Evolutionary conservation across 1,140 invertebrate genomes (phyloP), one percentile per base, ranked within the genome.

Genomic region (Megathymus violae): DNA sequence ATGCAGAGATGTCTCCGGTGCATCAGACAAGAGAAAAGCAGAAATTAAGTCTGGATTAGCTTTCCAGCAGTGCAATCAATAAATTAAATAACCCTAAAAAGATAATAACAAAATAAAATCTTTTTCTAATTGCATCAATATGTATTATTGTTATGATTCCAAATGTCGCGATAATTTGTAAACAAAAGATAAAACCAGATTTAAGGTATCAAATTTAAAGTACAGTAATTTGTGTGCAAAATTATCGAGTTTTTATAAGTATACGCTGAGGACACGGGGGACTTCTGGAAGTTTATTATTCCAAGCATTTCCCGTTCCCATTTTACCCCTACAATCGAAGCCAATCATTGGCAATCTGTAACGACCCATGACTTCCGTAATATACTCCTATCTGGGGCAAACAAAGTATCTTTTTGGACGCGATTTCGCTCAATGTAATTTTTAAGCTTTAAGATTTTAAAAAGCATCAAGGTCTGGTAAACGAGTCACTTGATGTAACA

Each of bases 281-380:
- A 27, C 19, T 6, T 47, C 11, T 7, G 14, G 5, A 22, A 14
- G 11, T 14, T 47, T 25, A 46, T 25, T 46, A 46, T 46, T 47
- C 19, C 44, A n/a, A 47, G 22, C 19, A 14, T 27, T 14, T 47
- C 44, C 22, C 19, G 22, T 14, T 47, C 11, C 19, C 44, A 11
- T 11, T 14, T 47, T 17, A n/a, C 17, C 14, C 6, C 14, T 14
- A 16, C 22, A n/a, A 22, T 22, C 6, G 10, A 31, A 31, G 27
- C 7, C 27, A 31, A 31, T 31, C 4, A 31, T 48, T 0, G 22
- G 25, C 25, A 48, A 5, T 1, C 25, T 13, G 13, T 31, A 48
- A 31, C n/a, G 44, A 47, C 27, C 27, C 27, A 31, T 31, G 7
- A 9, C 27, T 31, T 31, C 27, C 27, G 27, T 9, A 31, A 31